These are phyloP conservation scores for Drosophila subquinaria DNA, from an alignment of 2,888 invertebrate species.

Conservation along the genomic window DNA sequence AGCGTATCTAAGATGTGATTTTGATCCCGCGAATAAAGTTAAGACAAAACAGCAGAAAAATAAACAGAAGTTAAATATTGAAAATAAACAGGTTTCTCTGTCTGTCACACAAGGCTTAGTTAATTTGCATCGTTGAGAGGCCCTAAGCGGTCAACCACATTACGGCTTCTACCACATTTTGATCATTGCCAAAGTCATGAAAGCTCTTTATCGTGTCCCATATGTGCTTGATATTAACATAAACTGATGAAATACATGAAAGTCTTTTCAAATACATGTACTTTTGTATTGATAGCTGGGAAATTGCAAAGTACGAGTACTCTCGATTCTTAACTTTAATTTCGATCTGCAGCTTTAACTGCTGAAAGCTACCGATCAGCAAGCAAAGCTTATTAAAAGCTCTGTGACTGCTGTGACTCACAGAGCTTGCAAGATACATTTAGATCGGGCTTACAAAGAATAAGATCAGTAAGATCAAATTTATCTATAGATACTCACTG, in stretches of 20 bases:
- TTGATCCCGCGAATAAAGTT: conserved; percentile 18
- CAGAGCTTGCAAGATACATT: not conserved
- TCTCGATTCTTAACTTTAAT: conserved; percentile 6
- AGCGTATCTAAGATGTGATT: conserved; percentile 18
- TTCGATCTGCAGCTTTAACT: conserved; percentile 1
- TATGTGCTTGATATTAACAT: not conserved
- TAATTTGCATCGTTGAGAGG: conserved; percentile 48
- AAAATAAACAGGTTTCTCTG: conserved; percentile 45
- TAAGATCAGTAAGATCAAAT: not conserved
- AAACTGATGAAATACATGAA: not conserved
- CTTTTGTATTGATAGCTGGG: not conserved
- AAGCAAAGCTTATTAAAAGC: conserved; percentile 12
- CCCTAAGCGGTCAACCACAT: conserved; percentile 13
- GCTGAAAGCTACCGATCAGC: not conserved
- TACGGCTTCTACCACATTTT: conserved; percentile 23
- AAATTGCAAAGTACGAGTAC: not conserved
- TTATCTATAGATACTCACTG: too few species aligned
- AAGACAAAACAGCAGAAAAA: conserved; percentile 10
- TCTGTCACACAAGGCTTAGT: conserved; percentile 35
- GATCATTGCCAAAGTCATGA: conserved; percentile 21
- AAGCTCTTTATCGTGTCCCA: conserved; percentile 9
- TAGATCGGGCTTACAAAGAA: conserved; percentile 6
- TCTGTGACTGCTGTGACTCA: not conserved
- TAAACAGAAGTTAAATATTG: conserved; percentile 17
- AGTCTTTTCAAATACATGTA: not conserved